Evolutionary conservation across 1,140 invertebrate species (phyloP), one percentile per base, ranked within the genome.

Genomic region (Heliothis virescens): DNA sequence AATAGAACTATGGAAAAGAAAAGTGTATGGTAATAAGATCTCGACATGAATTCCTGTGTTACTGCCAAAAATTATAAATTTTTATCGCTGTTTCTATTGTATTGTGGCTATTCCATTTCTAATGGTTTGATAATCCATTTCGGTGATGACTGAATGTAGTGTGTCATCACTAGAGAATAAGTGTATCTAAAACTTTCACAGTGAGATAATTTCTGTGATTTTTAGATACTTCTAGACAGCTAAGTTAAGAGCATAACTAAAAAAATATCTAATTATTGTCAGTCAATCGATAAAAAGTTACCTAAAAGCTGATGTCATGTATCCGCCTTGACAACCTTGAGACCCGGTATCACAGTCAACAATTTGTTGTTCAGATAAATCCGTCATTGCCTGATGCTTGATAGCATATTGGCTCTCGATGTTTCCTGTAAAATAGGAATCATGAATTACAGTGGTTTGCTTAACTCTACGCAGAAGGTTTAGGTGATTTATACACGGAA

Each of bases 361-460:
- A 0, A n/a, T 72, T n/a, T 72, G 69, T n/a, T 72, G 69, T 72
- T 72, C 69, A 18, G 69, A 72, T 29, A 72, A 57, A 41, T 55
- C 53, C 12, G 4, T 4, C 10, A 72, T 13, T 10, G 1, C 15
- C 5, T 29, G 13, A 26, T 55, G 5, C 11, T 72, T 55, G 12
- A 55, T 72, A 5, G 69, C 69, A 29, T 57, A 72, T 57, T 72
- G 69, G n/a, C 52, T n/a, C n/a, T 72, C 69, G 18, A 72, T 57
- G 48, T 52, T 52, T 2, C 67, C 67, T 71, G 50, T 29, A 13
- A 48, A 16, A 48, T 16, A 18, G 26, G 2, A 21, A 69, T 9
- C 57, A 12, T 21, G n/a, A 12, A 21, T 21, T 1, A n/a, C 11
- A 60, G 34, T 5, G 9, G 34, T 41, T 41, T 9, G 9, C 34